These are phyloP conservation scores for Hypercompe scribonia DNA, from an alignment of 2,888 invertebrate genomes.

Conservation along the genomic window DNA sequence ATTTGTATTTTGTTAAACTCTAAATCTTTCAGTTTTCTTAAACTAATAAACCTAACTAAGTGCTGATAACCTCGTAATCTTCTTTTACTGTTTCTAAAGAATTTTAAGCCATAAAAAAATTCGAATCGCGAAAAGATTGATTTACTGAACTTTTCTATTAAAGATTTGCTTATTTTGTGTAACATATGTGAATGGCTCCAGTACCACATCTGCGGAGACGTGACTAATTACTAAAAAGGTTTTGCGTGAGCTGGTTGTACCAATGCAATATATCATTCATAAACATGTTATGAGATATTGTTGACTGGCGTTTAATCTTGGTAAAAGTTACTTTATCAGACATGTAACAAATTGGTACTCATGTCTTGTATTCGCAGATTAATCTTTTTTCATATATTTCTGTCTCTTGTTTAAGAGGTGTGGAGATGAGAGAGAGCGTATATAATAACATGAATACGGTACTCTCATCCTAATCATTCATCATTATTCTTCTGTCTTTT, in stretches of 20 bases:
- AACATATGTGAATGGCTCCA: not conserved
- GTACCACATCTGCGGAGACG: constrained; percentile 3
- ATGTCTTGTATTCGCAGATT: not conserved
- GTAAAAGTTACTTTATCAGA: not conserved
- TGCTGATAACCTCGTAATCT: not conserved
- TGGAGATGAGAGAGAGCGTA: no score
- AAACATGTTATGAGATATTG: not conserved
- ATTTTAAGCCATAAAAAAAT: not conserved
- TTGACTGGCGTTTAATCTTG: constrained; percentile 3
- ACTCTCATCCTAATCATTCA: not conserved
- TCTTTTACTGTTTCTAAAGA: not conserved
- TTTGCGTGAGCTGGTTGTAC: not conserved
- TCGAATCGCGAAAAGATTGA: not conserved
- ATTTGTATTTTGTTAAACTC: no score
- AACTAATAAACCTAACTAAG: not conserved
- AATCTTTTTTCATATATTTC: not conserved
- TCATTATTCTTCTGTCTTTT: not conserved
- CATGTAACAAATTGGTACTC: not conserved
- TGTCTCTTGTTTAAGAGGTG: not conserved
- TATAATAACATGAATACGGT: not conserved
- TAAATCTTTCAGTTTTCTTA: not conserved
- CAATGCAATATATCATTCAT: constrained; percentile 2
- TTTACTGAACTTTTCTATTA: not conserved
- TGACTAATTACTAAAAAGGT: constrained; percentile 13
- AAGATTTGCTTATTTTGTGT: not conserved